Percentiles rank a stretch among this genome's conserved stretches.
These are phyloP conservation scores for Choristoneura fumiferana DNA, from an alignment of 1,140 invertebrate genomes.

Conservation along the genomic window DNA sequence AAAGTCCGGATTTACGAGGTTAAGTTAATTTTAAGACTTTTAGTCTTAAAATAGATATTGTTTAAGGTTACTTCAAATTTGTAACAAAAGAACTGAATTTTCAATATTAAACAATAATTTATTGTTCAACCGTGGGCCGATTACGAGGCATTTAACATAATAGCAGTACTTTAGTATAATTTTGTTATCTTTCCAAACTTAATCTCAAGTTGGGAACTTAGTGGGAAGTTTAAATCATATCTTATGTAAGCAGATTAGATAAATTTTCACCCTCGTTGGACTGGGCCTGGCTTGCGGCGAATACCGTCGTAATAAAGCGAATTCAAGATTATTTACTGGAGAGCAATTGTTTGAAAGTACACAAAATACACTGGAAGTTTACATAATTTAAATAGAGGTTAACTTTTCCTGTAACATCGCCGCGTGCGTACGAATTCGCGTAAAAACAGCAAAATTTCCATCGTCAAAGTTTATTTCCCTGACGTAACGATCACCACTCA, in stretches of 20 bases:
- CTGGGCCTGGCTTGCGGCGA: not conserved
- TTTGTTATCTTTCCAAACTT: slow-evolving; percentile 9
- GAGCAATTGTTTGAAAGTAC: no score
- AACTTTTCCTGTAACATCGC: no score
- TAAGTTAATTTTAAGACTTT: no score
- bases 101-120: no score
- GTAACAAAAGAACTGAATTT: no score
- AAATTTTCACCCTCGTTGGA: slow-evolving; percentile 10
- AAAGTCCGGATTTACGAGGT: no score
- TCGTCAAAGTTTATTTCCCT: not conserved
- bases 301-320: not conserved
- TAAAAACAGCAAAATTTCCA: not conserved
- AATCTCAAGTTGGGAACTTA: not conserved
- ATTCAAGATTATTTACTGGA: slow-evolving; percentile 4
- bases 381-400: no score
- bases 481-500: not conserved
- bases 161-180: not conserved
- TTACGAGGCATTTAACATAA: not conserved
- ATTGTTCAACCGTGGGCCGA: not conserved
- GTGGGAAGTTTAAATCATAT: slow-evolving; percentile 11
- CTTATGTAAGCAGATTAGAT: slow-evolving; percentile 7
- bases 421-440: no score
- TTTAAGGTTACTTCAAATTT: no score
- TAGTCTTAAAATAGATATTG: no score
- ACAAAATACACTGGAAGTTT: no score